Percentiles rank a stretch among this genome's conserved stretches.
Evolutionary conservation across 2,797 vertebrate species (phyloP).

Genomic region (Dendrocincla tyrannina): DNA sequence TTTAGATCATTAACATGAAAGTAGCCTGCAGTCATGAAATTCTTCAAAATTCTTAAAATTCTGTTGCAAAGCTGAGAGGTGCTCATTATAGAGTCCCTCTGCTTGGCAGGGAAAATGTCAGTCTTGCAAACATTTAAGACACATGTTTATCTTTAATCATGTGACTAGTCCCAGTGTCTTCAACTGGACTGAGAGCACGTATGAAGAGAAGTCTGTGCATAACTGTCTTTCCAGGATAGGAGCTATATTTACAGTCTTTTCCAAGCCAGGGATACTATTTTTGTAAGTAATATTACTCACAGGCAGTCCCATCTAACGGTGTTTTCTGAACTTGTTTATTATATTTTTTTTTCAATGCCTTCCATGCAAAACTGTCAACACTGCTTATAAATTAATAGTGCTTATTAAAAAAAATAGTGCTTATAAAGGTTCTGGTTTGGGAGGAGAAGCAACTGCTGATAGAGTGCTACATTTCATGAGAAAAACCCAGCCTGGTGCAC

Average conservation of each 20-base stretch:
- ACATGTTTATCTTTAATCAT: background rate
- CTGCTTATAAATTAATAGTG: background rate
- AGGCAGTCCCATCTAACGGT: background rate
- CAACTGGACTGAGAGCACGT: background rate
- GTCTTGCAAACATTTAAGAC: background rate
- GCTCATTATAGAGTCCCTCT: background rate
- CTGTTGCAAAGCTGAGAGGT: background rate
- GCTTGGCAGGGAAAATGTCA: background rate
- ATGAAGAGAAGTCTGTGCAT: background rate
- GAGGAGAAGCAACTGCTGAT: background rate
- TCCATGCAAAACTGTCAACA: background rate
- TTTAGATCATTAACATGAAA: background rate
- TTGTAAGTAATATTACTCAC: background rate
- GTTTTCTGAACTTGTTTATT: background rate
- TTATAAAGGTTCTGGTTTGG: background rate
- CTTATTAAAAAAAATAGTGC: background rate
- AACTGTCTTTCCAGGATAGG: slow-evolving; percentile 11
- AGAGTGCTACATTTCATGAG: background rate
- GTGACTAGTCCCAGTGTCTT: background rate
- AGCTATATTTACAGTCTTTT: slow-evolving; percentile 34
- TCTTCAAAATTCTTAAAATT: background rate
- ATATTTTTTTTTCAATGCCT: background rate
- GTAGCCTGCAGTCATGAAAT: background rate
- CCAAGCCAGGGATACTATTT: slow-evolving; percentile 15
- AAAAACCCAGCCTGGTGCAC: slow-evolving; percentile 1